Base-by-base conservation (phyloP, 2,888 invertebrate species). In the Aleiodes testaceus region DNA sequence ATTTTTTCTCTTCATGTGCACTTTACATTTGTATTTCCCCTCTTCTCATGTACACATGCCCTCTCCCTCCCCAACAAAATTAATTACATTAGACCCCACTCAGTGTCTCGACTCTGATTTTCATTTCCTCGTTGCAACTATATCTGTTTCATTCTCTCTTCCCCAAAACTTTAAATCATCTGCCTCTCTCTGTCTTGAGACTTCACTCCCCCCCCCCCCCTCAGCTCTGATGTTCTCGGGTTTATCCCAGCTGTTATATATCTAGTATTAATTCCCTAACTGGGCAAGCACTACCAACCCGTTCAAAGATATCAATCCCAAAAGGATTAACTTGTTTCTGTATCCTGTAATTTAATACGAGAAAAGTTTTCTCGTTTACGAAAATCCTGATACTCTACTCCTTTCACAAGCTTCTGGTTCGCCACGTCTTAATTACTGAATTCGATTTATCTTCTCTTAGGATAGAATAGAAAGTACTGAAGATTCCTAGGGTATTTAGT, bases 91-190 rank as follows among this genome's bases (percentile, higher is more conserved):
- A 59, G 36, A 66, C 66, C 36, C 55, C 11, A 55, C 70, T 71
- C 66, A 59, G 20, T 30, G 61, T 59, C 61, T 52, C 66, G 44
- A 55, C 66, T 75, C 71, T 73, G 70, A 77, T 77, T 74, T 69
- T 74, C 68, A 68, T 72, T 77, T 77, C 74, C 75, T 76, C 74
- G 72, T 76, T 70, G 66, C 74, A 74, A 70, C 49, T 49, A 16
- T 16, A n/a, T 26, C 18, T 26, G 16, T 20, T n/a, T 22, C 16
- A 22, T n/a, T 49, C 65, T 45, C 20, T 49, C 65, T 49, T 26
- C 47, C 12, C 3, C 47, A 16, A 18, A 36, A 42, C 53, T 50
- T 66, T 50, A 42, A 66, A 52, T 52, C n/a, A 52, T 50, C 49
- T 49, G 22, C 5, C 20, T 36, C 65, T 63, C 18, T 16, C 14